phyloP scores from a whole-genome alignment of 2,888 invertebrate genomes.

The Chymomyza fuscimana region DNA sequence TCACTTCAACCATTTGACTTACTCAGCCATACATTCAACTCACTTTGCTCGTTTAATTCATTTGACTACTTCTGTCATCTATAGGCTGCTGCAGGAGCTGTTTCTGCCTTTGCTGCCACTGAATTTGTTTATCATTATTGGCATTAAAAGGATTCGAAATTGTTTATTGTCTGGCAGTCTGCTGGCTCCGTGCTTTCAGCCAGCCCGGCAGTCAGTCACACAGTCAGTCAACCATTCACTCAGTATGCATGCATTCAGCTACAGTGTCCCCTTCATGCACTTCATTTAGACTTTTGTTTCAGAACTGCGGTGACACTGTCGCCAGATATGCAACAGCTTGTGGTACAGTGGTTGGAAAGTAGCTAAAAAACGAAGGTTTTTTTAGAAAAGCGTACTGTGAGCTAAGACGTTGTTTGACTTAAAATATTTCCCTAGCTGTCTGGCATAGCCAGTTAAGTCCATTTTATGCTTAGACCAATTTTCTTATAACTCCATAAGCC shows the following conservation, averaged over 20 bases:
- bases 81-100: background rate
- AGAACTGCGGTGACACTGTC: slow-evolving; percentile 49
- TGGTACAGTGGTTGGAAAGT: slow-evolving; percentile 30
- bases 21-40: slow-evolving; percentile 62
- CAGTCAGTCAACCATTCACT: slow-evolving; percentile 25
- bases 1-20: slow-evolving; percentile 40
- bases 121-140: slow-evolving; percentile 75
- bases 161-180: slow-evolving; percentile 67
- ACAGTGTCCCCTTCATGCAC: slow-evolving; percentile 42
- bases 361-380: slow-evolving; percentile 5
- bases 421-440: too few relatives aligned
- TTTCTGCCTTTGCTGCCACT: slow-evolving; percentile 31
- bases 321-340: slow-evolving; percentile 47
- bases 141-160: slow-evolving; percentile 75
- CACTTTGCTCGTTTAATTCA: slow-evolving; percentile 60
- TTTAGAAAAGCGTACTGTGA: too few relatives aligned
- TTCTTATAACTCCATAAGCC: too few relatives aligned
- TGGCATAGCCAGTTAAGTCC: too few relatives aligned
- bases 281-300: slow-evolving; percentile 55
- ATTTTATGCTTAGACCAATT: too few relatives aligned
- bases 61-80: slow-evolving; percentile 50
- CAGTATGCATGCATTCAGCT: slow-evolving; percentile 32
- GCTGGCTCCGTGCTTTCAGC: slow-evolving; percentile 4
- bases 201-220: slow-evolving; percentile 37
- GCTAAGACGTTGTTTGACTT: too few relatives aligned